A percentile compares a stretch with the other conserved stretches of the same genome.
phyloP scores from a whole-genome alignment of 1,140 invertebrate species.

The Drosophila seguyi region DNA sequence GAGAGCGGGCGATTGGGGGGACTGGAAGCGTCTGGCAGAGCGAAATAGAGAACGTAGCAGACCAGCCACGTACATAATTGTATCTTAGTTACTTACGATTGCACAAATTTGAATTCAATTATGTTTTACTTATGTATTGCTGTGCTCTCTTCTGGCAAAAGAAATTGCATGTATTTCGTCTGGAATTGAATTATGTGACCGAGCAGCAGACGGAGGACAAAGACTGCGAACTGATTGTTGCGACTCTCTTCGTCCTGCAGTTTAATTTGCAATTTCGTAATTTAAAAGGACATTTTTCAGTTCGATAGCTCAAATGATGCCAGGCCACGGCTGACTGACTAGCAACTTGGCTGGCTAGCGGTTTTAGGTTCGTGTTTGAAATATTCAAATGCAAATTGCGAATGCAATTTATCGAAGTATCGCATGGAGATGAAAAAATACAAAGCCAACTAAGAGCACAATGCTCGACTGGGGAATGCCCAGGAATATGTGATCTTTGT shows the following conservation, averaged over 20 bases:
- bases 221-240: conserved; percentile 49
- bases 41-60: conserved; percentile 30
- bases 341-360: conserved; percentile 47
- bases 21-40: conserved; percentile 12
- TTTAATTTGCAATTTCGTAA: conserved; percentile 84
- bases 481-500: not conserved
- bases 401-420: conserved; percentile 66
- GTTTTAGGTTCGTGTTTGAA: conserved; percentile 64
- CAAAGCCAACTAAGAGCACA: not conserved
- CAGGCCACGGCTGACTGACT: conserved; percentile 59
- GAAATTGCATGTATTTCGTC: conserved; percentile 79
- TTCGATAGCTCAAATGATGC: conserved; percentile 82
- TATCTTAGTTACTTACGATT: conserved; percentile 84
- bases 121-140: conserved; percentile 69
- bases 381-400: conserved; percentile 74
- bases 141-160: conserved; percentile 59
- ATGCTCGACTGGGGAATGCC: conserved; percentile 24
- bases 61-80: conserved; percentile 82
- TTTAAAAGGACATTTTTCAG: conserved; percentile 84
- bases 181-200: conserved; percentile 80
- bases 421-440: conserved; percentile 17
- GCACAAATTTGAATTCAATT: conserved; percentile 73
- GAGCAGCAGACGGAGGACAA: conserved; percentile 37
- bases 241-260: conserved; percentile 50
- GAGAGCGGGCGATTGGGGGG: conserved; percentile 34